Base-by-base conservation (phyloP, 2,888 invertebrate species). In the Metopia argyrocephala region DNA sequence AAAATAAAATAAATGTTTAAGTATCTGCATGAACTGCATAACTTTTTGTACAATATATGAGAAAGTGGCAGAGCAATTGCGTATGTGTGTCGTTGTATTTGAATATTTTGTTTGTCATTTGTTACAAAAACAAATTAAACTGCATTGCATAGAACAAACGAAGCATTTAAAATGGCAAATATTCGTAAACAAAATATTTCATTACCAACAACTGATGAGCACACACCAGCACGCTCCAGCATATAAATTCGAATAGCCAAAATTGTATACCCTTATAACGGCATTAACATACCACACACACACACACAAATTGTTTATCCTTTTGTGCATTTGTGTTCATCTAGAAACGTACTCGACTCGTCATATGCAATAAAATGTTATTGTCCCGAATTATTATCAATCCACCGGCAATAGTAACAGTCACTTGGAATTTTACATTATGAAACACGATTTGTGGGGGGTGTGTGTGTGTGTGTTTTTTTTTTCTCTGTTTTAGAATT, bases 61-160 rank as follows among this genome's bases (percentile, higher is more conserved):
- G n/a, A n/a, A n/a, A n/a, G n/a, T n/a, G n/a, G n/a, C n/a, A n/a
- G n/a, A n/a, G n/a, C n/a, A n/a, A n/a, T n/a, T n/a, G 31, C 21
- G 52, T 21, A 6, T 52, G 20, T 52, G 7, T 27, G 38, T 12
- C 38, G 15, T 2, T 25, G 31, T 15, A 9, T 56, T 27, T 56
- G 21, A 38, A 38, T 38, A 38, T 46, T 66, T 61, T n/a, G 45
- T 45, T 68, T 76, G 76, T 76, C 76, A 71, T 76, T 79, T 79
- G 57, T 76, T 68, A 61, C 79, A 79, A 73, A n/a, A 79, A 79
- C 79, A 79, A 79, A 79, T 79, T 79, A 79, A 79, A 79, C 76
- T 76, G 71, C 79, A 79, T 79, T 79, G 76, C 79, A 76, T 76
- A 76, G 76, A 66, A 68, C 79, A 79, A 79, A 76, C 79, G 76